Evolutionary conservation across 2,113 vertebrate genomes (phyloP).

Genomic region (Puffinus mauretanicus): DNA sequence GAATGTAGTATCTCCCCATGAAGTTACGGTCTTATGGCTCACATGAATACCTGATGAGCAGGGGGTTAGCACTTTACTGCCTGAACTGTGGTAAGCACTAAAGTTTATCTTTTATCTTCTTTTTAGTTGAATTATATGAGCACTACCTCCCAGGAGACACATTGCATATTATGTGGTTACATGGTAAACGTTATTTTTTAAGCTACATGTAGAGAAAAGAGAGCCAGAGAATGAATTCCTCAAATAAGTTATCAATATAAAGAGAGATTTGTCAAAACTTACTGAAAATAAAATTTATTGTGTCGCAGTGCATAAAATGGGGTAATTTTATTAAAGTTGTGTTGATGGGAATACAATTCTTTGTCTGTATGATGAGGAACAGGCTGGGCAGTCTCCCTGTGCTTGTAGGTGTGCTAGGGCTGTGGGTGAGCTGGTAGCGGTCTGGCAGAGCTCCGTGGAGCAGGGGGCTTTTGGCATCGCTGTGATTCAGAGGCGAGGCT

Average conservation of each 20-base stretch:
- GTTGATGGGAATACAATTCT: too few relatives aligned
- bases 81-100: background rate
- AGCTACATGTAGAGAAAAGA: background rate
- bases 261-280: background rate
- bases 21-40: background rate
- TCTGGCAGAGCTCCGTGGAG: background rate
- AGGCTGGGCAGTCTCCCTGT: background rate
- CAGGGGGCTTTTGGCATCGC: background rate
- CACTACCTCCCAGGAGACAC: background rate
- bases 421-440: background rate
- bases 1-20: rapidly evolving
- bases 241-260: background rate
- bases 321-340: background rate
- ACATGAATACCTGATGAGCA: background rate
- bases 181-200: background rate
- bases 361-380: background rate
- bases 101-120: background rate
- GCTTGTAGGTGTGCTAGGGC: background rate
- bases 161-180: background rate
- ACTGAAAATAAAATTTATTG: background rate
- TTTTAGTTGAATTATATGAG: background rate
- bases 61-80: background rate
- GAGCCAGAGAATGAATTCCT: background rate
- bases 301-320: background rate
- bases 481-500: background rate